Conservation (phyloP, 1,140 invertebrate genomes). For the Hypothenemus hampei region DNA sequence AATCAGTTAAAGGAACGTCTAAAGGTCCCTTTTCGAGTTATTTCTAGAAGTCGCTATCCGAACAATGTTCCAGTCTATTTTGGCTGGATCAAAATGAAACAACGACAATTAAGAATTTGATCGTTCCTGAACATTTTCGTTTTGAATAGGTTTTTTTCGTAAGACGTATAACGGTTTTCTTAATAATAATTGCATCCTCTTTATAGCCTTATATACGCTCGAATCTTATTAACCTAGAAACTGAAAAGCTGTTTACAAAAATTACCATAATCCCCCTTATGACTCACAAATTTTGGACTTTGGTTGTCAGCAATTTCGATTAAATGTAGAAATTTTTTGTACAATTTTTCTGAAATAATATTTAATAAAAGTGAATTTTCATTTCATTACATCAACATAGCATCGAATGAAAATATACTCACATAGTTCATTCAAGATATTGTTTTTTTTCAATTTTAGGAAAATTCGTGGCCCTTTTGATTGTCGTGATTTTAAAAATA, state of each 20-base stretch:
- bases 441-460: no score
- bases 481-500: no score
- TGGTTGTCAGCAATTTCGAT: slow-evolving; percentile 17
- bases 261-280: slow-evolving; percentile 25
- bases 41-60: slow-evolving; percentile 5
- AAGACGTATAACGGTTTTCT: background rate
- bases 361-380: no score
- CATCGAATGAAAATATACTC: no score
- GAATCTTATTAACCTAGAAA: slow-evolving; percentile 19
- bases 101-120: background rate
- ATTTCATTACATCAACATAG: no score
- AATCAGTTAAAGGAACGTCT: slow-evolving; percentile 9
- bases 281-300: slow-evolving; percentile 12
- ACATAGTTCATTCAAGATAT: no score
- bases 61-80: background rate
- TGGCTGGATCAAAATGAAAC: background rate
- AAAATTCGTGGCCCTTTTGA: no score
- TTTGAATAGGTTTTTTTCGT: background rate
- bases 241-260: slow-evolving; percentile 19
- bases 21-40: slow-evolving; percentile 8
- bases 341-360: no score
- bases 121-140: background rate
- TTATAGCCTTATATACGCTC: background rate
- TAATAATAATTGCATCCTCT: slow-evolving; percentile 12
- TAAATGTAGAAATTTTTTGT: no score